Conservation (phyloP, 2,113 vertebrate genomes). For the Phylloscopus trochilus region DNA sequence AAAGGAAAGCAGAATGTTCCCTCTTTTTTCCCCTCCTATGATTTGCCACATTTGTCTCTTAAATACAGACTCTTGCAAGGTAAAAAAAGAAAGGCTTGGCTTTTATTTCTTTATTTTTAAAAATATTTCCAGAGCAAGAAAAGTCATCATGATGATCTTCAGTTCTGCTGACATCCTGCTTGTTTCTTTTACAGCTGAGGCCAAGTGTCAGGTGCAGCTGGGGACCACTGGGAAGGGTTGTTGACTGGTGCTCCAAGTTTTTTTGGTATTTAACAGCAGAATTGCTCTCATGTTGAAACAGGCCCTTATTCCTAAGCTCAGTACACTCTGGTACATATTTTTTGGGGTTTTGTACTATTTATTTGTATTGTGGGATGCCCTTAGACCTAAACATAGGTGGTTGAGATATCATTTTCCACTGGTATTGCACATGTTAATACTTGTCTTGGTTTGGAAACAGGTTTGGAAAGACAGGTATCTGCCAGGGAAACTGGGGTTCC, state of each 20-base stretch:
- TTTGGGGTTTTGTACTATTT: background rate
- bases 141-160: background rate
- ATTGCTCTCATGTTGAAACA: background rate
- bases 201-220: background rate
- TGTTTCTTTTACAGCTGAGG: background rate
- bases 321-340: background rate
- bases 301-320: background rate
- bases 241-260: background rate
- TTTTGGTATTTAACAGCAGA: background rate
- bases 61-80: background rate
- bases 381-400: background rate
- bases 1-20: slow-evolving; percentile 4
- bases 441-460: too few relatives aligned
- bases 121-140: background rate
- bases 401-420: background rate
- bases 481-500: too few relatives aligned
- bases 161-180: background rate
- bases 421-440: rapidly evolving
- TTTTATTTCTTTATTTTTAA: background rate
- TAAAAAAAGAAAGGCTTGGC: background rate
- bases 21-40: background rate
- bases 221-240: background rate
- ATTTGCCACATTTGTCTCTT: background rate
- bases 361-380: background rate
- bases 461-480: too few relatives aligned